Percentiles rank a stretch among this genome's conserved stretches.
phyloP scores from a whole-genome alignment of 2,113 vertebrate genomes.

The Odocoileus virginianus region DNA sequence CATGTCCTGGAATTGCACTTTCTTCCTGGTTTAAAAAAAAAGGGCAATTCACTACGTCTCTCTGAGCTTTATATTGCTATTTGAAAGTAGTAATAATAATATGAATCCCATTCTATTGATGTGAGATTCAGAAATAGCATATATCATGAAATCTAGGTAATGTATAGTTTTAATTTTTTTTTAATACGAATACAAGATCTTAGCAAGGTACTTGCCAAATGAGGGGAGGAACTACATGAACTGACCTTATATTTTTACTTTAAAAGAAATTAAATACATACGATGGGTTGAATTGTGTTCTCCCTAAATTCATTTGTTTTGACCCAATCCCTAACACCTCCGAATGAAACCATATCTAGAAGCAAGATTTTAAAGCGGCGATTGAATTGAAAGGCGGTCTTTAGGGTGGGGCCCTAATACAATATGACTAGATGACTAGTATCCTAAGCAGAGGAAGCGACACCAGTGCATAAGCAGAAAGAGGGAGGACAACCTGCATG shows the following conservation, averaged over 20 bases:
- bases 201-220: neutral
- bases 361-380: neutral
- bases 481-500: neutral
- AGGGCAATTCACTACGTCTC: neutral
- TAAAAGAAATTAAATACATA: neutral
- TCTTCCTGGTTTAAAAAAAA: neutral
- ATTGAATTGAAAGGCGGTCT: neutral
- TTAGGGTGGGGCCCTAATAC: neutral
- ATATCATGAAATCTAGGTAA: neutral
- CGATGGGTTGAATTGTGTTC: neutral
- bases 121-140: neutral
- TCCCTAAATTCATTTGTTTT: neutral
- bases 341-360: neutral
- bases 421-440: neutral
- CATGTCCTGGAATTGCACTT: neutral
- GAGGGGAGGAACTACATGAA: neutral
- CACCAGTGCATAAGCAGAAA: neutral
- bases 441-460: neutral
- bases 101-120: neutral
- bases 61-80: neutral
- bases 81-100: neutral
- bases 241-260: neutral
- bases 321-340: neutral
- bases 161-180: neutral
- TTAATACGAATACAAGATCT: neutral